Percentiles rank a stretch among this genome's conserved stretches.
phyloP scores from a whole-genome alignment of 2,888 invertebrate species.

The Resseliella maxima region DNA sequence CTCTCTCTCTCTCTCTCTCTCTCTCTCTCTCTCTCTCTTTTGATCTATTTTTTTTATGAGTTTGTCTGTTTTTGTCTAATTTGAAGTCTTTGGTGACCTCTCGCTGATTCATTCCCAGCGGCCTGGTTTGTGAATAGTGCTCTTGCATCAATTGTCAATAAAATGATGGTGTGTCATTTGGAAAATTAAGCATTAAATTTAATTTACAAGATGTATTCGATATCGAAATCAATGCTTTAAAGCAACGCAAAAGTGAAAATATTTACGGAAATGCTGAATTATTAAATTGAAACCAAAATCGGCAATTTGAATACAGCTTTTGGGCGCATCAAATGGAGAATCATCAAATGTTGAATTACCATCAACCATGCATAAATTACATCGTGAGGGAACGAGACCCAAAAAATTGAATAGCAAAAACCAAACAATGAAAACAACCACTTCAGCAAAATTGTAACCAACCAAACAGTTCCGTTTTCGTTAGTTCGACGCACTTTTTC shows the following conservation, averaged over 20 bases:
- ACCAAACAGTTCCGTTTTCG: slow-evolving; percentile 17
- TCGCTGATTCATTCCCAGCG: neutral
- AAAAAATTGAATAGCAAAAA: neutral
- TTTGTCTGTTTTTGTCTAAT: too few relatives aligned
- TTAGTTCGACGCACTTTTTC: slow-evolving; percentile 38
- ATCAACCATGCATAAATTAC: slow-evolving; percentile 21
- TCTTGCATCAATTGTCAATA: slow-evolving; percentile 1
- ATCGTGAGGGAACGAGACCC: neutral
- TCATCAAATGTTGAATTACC: slow-evolving; percentile 42
- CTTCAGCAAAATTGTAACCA: slow-evolving; percentile 41
- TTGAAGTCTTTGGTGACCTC: too few relatives aligned
- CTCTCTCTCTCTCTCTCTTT: too few relatives aligned
- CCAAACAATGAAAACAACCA: slow-evolving; percentile 45
- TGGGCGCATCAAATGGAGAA: neutral
- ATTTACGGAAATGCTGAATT: slow-evolving; percentile 43
- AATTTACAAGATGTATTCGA: slow-evolving; percentile 5
- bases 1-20: too few relatives aligned
- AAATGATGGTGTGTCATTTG: slow-evolving; percentile 36
- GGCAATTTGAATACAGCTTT: neutral
- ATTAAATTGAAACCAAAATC: slow-evolving; percentile 50
- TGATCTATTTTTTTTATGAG: too few relatives aligned
- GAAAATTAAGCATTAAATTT: slow-evolving; percentile 35
- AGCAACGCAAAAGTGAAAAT: neutral
- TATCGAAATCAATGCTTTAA: neutral
- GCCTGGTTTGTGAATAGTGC: neutral